Evolutionary conservation across 1,140 invertebrate species (phyloP), one percentile per base, ranked within the genome.

Genomic region (Aphis craccivora): DNA sequence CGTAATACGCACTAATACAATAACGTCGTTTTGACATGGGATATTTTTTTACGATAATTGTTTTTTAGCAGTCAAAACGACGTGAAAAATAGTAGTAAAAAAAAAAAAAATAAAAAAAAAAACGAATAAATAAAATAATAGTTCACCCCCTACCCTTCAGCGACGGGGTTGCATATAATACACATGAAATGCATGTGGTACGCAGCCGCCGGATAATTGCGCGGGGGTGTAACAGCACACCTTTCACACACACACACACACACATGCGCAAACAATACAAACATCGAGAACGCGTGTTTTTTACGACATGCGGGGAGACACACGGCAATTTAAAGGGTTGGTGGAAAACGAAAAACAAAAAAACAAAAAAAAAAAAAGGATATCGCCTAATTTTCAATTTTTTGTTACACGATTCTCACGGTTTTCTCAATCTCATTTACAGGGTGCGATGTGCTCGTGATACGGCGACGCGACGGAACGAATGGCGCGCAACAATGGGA

Each of bases 221-320:
- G 91, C 81, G 91, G 91, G 91, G 91, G 91, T 93, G 91, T 93
- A 93, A 93, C 91, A 86, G 91, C 91, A 93, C 91, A 93, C 91
- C 91, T 93, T 93, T 86, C 91, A 84, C 76, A 53, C 76, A 84
- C 91, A 35, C 37, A 37, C 40, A 48, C 55, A 91, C 91, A 55
- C 91, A 40, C 81, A 55, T 51, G 22, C 40, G 5, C 40, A 93
- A 45, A 86, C 91, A 93, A 93, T 86, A 93, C 48, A 93, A 86
- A 93, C 81, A 53, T 84, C 76, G 37, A 67, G 89, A 90, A 90
- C 55, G 91, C 23, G 20, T 93, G 76, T 93, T 93, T 93, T 88
- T 35, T 86, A 86, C 48, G 81, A 92, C 91, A 53, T 37, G 89
- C 20, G 67, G 91, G 35, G 91, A 84, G 45, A 93, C 48, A 53